Conservation (phyloP, 2,113 vertebrate genomes). For the Dermatemys mawii region DNA sequence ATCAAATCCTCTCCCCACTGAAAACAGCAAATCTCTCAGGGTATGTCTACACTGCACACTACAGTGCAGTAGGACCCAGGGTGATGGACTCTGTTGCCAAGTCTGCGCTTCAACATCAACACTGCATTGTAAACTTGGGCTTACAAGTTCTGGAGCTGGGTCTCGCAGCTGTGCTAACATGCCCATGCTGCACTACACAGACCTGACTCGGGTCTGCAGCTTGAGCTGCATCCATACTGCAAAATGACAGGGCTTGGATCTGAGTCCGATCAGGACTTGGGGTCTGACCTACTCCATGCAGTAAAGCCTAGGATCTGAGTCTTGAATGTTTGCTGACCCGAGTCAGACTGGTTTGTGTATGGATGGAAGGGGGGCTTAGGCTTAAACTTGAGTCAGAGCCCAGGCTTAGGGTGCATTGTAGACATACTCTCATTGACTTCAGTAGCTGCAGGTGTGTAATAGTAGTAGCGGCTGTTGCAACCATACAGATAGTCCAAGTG, state of each 20-base stretch:
- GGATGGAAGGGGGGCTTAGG: not conserved
- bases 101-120: not conserved
- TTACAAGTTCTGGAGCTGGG: not conserved
- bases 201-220: not conserved
- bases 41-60: not conserved
- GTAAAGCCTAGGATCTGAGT: not conserved
- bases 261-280: not conserved
- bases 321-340: not conserved
- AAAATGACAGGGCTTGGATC: not conserved
- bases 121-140: not conserved
- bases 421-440: not conserved
- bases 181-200: not conserved
- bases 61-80: no score
- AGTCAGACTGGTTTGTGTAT: not conserved
- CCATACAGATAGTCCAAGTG: not conserved
- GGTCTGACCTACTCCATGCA: not conserved
- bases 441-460: not conserved
- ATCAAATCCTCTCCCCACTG: rapidly evolving
- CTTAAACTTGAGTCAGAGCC: not conserved
- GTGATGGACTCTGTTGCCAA: not conserved
- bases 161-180: not conserved
- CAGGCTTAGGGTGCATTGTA: not conserved
- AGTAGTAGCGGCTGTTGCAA: not conserved
- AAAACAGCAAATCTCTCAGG: not conserved
- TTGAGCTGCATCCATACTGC: not conserved